phyloP scores from a whole-genome alignment of 2,113 vertebrate species.

The Vireo altiloquus region DNA sequence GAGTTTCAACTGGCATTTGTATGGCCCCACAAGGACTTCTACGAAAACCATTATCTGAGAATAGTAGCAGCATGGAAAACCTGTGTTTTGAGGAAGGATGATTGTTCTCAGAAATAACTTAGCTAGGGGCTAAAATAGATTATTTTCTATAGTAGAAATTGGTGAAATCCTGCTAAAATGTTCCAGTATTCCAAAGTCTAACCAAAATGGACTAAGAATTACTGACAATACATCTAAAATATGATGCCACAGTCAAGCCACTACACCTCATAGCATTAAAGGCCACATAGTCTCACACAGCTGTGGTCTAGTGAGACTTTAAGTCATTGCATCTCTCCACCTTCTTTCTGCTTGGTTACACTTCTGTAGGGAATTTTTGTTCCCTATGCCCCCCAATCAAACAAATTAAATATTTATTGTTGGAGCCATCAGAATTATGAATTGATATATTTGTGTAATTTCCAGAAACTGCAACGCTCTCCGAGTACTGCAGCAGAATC shows the following conservation, averaged over 20 bases:
- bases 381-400: neutral
- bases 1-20: neutral
- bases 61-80: neutral
- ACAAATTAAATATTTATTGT: neutral
- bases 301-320: neutral
- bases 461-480: neutral
- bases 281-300: neutral
- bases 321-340: neutral
- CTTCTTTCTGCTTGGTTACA: neutral
- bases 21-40: neutral
- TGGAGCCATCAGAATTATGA: neutral
- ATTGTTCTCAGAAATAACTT: slow-evolving; percentile 3
- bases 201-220: neutral
- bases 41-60: neutral
- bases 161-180: neutral
- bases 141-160: neutral
- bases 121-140: neutral
- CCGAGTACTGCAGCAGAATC: neutral
- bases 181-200: neutral
- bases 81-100: neutral
- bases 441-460: neutral
- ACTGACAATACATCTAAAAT: neutral
- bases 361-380: neutral
- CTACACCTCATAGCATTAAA: neutral
- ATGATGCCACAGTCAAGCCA: neutral